Conservation (phyloP, 2,113 vertebrate species). For the Poeciliopsis retropinna region DNA sequence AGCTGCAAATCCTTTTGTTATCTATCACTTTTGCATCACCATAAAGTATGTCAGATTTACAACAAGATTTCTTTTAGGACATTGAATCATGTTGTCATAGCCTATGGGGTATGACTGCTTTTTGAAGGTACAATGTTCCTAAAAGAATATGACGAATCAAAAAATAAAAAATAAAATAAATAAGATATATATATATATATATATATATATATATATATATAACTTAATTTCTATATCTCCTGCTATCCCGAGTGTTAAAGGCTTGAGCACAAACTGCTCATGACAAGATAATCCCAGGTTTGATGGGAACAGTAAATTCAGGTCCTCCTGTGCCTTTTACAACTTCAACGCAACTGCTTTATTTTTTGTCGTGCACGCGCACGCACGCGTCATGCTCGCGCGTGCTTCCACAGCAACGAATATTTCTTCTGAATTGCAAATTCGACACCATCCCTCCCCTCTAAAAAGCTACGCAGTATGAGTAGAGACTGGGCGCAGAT, state of each 20-base stretch:
- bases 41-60: background rate
- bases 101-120: background rate
- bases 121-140: background rate
- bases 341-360: conserved; percentile 3
- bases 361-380: conserved; percentile 21
- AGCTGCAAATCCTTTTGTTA: background rate
- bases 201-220: too few relatives aligned
- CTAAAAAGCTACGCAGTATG: conserved; percentile 69
- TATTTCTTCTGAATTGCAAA: conserved; percentile 54
- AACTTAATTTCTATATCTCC: background rate
- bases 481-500: conserved; percentile 73
- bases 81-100: background rate
- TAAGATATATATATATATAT: too few relatives aligned
- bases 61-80: background rate
- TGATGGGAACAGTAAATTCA: background rate
- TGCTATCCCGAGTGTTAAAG: background rate
- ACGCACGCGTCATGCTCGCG: conserved; percentile 40
- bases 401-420: conserved; percentile 35
- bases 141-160: background rate
- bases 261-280: background rate
- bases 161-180: too few relatives aligned
- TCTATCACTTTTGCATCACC: background rate
- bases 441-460: conserved; percentile 3
- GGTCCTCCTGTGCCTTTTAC: conserved; percentile 31
- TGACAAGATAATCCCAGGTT: background rate